Conservation (phyloP, 2,888 invertebrate genomes). For the Caenorhabditis uteleia region DNA sequence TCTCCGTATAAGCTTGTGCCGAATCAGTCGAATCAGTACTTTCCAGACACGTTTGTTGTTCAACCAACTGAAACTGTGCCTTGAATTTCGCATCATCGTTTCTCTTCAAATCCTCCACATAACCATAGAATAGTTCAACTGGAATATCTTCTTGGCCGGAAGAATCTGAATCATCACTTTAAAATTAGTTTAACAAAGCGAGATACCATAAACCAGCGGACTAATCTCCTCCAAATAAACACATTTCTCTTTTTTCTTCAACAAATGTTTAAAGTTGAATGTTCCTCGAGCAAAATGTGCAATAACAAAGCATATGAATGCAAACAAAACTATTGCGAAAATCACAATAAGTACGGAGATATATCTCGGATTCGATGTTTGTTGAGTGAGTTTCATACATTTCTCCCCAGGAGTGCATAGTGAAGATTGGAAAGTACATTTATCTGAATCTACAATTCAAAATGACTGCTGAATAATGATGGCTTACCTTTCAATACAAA, state of each 20-base stretch:
- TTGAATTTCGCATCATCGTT: conserved; percentile 58
- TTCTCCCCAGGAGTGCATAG: conserved; percentile 55
- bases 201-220: conserved; percentile 63
- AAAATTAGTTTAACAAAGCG: neutral
- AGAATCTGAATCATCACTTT: conserved; percentile 37
- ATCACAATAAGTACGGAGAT: conserved; percentile 40
- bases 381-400: conserved; percentile 44
- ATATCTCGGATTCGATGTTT: conserved; percentile 13
- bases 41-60: conserved; percentile 9
- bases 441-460: conserved; percentile 39
- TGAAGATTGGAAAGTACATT: conserved; percentile 60
- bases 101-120: conserved; percentile 58
- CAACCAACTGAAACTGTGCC: conserved; percentile 58
- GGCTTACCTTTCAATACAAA: conserved; percentile 28
- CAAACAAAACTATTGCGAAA: conserved; percentile 47
- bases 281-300: conserved; percentile 54
- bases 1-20: conserved; percentile 22
- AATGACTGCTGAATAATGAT: neutral
- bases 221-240: conserved; percentile 55
- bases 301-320: conserved; percentile 46
- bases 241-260: conserved; percentile 60
- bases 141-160: conserved; percentile 57
- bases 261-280: conserved; percentile 44
- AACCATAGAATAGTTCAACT: conserved; percentile 63
- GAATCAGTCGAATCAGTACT: conserved; percentile 10